Evolutionary conservation across 2,113 vertebrate genomes (phyloP), one percentile per base, ranked within the genome.

Genomic region (Xenus cinereus): DNA sequence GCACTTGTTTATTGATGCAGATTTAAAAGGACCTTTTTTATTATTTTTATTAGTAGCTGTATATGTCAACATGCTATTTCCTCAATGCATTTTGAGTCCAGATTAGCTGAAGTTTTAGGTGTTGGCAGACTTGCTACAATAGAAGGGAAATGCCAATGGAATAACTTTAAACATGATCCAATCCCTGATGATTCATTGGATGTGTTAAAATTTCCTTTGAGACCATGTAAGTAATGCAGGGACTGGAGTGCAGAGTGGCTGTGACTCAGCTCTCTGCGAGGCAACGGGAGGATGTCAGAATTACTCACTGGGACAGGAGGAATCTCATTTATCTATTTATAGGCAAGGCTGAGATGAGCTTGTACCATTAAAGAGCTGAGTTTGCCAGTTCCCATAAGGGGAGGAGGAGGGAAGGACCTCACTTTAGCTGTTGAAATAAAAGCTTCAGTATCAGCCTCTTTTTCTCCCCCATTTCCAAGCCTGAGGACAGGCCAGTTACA

Each of bases 261-360:
- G 96, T 98, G 98, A 98, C 97, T 98, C 98, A 98, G 98, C 97
- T 93, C 96, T 97, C 96, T 94, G 95, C 86, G 50, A 97, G 96
- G 97, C 97, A 17, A 81, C 75, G 3, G 95, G 97, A 98, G 98
- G 98, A 98, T 98, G 98, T 97, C 97, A 95, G 98, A 98, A 98
- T 99, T 99, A 98, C 98, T 99, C 99, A 99, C 98, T 97, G 98
- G 98, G 98, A 98, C 98, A 98, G 97, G 97, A 98, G 98, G 98
- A 99, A 98, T 99, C 98, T 98, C 98, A 98, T 98, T 97, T 98
- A 98, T 98, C 99, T 99, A 98, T 99, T 98, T 99, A 99, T 98
- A 98, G 98, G 98, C 98, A 92, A 94, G 93, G 88, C 95, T 87
- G 71, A 93, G 82, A 87, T 86, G 91, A 93, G 85, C 73, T 41